Percentiles rank a stretch among this genome's conserved stretches.
phyloP scores from a whole-genome alignment of 2,113 vertebrate genomes.

The Gobius niger region DNA sequence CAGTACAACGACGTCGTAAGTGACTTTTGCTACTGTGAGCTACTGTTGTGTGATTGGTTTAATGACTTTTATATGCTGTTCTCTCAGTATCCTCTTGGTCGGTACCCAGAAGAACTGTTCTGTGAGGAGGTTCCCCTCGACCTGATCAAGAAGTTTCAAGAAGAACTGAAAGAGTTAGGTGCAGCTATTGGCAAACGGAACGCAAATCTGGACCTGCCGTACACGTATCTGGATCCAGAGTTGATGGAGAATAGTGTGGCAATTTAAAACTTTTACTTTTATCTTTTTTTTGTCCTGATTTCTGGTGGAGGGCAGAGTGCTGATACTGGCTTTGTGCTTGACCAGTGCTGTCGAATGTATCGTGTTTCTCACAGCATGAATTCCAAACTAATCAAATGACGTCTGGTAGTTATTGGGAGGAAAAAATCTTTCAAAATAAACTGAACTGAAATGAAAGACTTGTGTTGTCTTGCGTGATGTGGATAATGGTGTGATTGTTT shows the following conservation, averaged over 20 bases:
- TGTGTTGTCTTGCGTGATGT: no score
- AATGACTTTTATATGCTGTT: background rate
- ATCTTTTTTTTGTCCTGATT: no score
- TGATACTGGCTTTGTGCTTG: no score
- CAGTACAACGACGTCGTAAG: slow-evolving; percentile 62
- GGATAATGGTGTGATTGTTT: no score
- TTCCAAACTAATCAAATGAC: no score
- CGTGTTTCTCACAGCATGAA: no score
- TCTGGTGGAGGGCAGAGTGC: no score
- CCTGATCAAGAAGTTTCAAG: slow-evolving; percentile 25
- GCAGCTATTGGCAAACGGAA: background rate
- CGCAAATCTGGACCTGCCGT: slow-evolving; percentile 16
- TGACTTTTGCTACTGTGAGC: background rate
- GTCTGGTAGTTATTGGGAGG: no score
- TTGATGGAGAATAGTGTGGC: background rate
- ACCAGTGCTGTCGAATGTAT: no score
- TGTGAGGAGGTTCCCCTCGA: slow-evolving; percentile 16
- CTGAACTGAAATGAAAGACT: no score
- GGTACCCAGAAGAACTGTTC: slow-evolving; percentile 29
- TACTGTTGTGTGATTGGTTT: background rate
- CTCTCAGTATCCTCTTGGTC: slow-evolving; percentile 24
- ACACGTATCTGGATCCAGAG: slow-evolving; percentile 29
- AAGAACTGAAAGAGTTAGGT: slow-evolving; percentile 18
- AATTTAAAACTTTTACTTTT: background rate
- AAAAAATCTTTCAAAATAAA: no score